Evolutionary conservation across 2,113 vertebrate species (phyloP).

Genomic region (Oceanites oceanicus): DNA sequence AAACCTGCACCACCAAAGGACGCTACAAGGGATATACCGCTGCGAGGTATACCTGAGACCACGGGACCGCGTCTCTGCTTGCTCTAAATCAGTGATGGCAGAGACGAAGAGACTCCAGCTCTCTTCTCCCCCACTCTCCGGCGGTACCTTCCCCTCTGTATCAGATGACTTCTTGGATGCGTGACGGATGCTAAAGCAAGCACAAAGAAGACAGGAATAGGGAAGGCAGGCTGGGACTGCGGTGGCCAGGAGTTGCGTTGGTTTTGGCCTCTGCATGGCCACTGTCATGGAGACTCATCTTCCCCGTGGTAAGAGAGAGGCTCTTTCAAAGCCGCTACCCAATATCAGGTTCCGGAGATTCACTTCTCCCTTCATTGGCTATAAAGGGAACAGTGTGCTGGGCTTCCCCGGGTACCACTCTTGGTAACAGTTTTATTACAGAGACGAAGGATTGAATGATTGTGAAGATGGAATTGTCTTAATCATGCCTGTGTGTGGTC

Average conservation of each 20-base stretch:
- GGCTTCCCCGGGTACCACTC: background rate
- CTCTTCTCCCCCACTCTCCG: background rate
- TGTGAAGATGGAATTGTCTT: background rate
- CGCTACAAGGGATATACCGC: background rate
- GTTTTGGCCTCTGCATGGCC: background rate
- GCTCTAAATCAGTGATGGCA: background rate
- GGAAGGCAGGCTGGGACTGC: background rate
- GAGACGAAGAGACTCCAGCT: background rate
- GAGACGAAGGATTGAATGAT: background rate
- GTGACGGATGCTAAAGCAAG: background rate
- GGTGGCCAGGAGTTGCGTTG: fast-evolving
- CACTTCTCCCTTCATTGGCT: background rate
- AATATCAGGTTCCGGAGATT: background rate
- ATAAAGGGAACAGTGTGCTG: background rate
- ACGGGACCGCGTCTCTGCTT: fast-evolving
- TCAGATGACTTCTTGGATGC: background rate
- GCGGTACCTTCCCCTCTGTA: background rate
- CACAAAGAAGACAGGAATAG: background rate
- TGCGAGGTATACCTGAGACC: background rate
- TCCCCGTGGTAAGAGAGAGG: too few species aligned
- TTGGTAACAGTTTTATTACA: background rate
- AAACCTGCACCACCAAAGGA: background rate
- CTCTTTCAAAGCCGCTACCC: background rate
- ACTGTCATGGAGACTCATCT: background rate
- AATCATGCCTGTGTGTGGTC: background rate